These are phyloP conservation scores for Agrypnus murinus DNA, from an alignment of 2,888 invertebrate species.

Conservation along the genomic window DNA sequence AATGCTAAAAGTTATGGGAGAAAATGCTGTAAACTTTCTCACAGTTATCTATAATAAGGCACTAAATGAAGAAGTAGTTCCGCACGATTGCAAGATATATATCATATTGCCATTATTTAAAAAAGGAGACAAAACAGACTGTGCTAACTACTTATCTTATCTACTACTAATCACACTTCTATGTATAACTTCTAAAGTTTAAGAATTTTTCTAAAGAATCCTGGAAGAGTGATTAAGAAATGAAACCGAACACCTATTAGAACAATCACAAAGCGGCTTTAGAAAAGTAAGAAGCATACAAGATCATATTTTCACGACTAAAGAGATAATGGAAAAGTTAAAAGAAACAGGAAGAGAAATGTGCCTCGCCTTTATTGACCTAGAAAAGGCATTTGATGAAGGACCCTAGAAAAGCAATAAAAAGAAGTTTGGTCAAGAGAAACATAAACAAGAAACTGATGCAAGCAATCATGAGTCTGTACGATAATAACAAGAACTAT, in stretches of 20 bases:
- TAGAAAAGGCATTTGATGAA: constrained; percentile 41
- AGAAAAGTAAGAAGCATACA: constrained; percentile 32
- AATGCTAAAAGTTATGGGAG: too few relatives aligned
- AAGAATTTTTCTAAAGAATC: too few relatives aligned
- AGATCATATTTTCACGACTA: constrained; percentile 41
- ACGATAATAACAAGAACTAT: constrained; percentile 19
- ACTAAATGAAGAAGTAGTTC: too few relatives aligned
- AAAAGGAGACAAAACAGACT: not conserved
- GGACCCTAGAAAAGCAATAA: constrained; percentile 27
- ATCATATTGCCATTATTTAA: constrained; percentile 2
- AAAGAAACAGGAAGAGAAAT: not conserved
- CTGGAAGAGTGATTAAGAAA: not conserved
- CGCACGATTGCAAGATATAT: too few relatives aligned
- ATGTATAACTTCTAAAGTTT: constrained; percentile 1
- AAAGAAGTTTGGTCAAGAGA: constrained; percentile 28
- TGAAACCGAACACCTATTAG: constrained; percentile 10
- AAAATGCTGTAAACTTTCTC: too few relatives aligned
- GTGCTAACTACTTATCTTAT: not conserved
- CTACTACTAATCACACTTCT: too few relatives aligned
- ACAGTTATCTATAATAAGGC: too few relatives aligned
- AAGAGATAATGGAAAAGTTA: constrained; percentile 30
- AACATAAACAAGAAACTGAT: constrained; percentile 29
- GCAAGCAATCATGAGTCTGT: constrained; percentile 29
- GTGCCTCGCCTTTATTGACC: constrained; percentile 33
- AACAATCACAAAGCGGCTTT: constrained; percentile 37